Conservation (phyloP, 2,113 vertebrate species). For the Promerops cafer region DNA sequence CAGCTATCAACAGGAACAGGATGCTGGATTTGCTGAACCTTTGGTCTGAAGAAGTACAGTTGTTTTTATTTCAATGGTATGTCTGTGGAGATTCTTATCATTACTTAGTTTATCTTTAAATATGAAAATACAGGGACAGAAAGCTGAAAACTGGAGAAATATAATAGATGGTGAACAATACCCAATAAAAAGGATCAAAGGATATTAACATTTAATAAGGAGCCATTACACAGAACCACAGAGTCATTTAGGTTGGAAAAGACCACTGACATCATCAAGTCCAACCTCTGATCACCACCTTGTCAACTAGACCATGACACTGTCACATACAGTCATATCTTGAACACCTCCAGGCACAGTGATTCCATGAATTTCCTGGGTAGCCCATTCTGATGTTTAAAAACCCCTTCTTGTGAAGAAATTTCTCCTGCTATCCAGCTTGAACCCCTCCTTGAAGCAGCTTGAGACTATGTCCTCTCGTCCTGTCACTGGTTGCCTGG, state of each 20-base stretch:
- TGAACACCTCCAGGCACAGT: neutral
- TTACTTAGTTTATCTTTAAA: neutral
- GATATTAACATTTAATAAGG: neutral
- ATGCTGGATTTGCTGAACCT: neutral
- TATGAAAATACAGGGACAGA: neutral
- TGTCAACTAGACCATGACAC: neutral
- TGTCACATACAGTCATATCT: neutral
- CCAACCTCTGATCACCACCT: neutral
- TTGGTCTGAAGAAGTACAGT: neutral
- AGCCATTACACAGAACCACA: neutral
- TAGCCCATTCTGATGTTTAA: fast-evolving
- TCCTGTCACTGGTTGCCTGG: neutral
- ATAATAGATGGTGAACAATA: neutral
- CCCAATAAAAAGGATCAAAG: neutral
- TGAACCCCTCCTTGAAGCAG: neutral
- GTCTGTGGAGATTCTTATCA: fast-evolving
- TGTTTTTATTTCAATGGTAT: neutral
- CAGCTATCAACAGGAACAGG: neutral
- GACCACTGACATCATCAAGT: neutral
- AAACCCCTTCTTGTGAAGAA: neutral
- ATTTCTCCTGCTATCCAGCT: neutral
- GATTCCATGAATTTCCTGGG: neutral
- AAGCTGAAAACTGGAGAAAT: neutral
- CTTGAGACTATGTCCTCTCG: fast-evolving
- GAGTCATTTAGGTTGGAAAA: neutral